Conservation (phyloP, 2,797 vertebrate species). For the Urosaurus nigricauda region DNA sequence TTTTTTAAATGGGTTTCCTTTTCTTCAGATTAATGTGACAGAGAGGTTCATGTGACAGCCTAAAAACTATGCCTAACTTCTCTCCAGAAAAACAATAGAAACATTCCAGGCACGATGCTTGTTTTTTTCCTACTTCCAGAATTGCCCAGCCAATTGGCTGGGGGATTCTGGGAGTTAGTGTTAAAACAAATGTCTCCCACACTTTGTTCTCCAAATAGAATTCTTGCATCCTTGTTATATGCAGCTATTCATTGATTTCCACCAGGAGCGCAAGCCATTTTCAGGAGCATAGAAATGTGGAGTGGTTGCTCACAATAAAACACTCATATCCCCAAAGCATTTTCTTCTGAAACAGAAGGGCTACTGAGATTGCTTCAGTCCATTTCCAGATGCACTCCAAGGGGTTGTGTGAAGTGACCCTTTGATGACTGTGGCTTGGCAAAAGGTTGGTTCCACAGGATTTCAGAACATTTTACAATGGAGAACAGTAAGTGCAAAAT, state of each 20-base stretch:
- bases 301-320: background rate
- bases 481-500: slow-evolving; percentile 40
- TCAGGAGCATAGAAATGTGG: background rate
- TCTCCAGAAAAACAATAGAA: background rate
- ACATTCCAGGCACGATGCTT: no score
- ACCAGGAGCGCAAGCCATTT: background rate
- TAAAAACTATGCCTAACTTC: background rate
- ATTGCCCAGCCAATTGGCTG: no score
- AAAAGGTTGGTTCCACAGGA: background rate
- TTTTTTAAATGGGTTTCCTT: no score
- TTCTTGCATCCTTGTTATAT: background rate
- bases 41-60: background rate
- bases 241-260: background rate
- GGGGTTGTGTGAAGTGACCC: background rate
- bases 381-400: background rate
- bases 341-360: background rate
- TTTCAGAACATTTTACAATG: background rate
- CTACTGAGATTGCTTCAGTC: background rate
- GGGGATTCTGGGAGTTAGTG: no score
- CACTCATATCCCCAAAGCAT: background rate
- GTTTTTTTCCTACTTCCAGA: no score
- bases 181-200: no score
- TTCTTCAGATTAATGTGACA: no score
- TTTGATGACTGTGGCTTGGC: background rate
- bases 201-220: background rate